Percentiles rank a stretch among this genome's conserved stretches.
phyloP scores from a whole-genome alignment of 92 coral and sea anemone species.

The Epizoanthus stellaris region DNA sequence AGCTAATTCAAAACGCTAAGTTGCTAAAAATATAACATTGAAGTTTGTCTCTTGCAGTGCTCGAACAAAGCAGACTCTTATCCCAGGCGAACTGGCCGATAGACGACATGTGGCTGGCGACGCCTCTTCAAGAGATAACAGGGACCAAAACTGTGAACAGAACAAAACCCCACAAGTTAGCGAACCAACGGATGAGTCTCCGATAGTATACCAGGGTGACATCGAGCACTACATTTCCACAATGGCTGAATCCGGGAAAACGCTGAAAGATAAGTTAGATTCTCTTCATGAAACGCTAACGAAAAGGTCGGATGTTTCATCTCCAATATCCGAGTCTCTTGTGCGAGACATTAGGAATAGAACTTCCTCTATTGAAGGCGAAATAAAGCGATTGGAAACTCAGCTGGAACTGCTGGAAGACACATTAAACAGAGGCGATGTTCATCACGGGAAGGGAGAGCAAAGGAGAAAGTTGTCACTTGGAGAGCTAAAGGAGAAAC shows the following conservation, averaged over 20 bases:
- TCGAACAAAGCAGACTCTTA: conserved; percentile 16
- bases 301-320: conserved; percentile 39
- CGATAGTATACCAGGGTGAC: background rate
- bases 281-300: conserved; percentile 56
- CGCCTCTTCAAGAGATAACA: background rate
- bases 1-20: too few relatives aligned
- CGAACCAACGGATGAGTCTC: background rate
- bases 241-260: conserved; percentile 57
- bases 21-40: too few relatives aligned
- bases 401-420: conserved; percentile 73
- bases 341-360: conserved; percentile 70
- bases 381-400: conserved; percentile 76
- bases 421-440: conserved; percentile 62
- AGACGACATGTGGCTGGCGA: background rate
- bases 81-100: background rate
- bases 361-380: conserved; percentile 72
- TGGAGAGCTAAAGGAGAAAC: conserved; percentile 58
- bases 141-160: background rate
- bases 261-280: conserved; percentile 43
- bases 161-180: background rate
- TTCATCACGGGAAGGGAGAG: conserved; percentile 51
- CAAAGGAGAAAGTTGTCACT: conserved; percentile 43
- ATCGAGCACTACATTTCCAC: conserved; percentile 35
- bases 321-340: conserved; percentile 55
- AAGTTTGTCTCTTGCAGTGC: background rate